Conservation (phyloP, 2,888 invertebrate genomes). For the Cyaniris semiargus region DNA sequence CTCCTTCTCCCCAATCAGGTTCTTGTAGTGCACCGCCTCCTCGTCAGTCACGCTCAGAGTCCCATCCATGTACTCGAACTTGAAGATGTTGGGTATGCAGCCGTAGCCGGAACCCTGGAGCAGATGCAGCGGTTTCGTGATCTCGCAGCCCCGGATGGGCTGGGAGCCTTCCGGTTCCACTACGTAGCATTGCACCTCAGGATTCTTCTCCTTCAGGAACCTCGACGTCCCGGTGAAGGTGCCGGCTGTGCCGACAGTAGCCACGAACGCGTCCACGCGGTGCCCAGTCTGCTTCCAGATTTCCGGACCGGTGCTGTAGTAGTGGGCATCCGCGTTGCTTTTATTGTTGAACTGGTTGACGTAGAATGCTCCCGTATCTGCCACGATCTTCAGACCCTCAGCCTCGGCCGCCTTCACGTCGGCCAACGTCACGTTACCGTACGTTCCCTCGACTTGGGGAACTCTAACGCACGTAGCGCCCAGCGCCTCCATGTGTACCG, state of each 20-base stretch:
- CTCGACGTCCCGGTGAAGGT: slow-evolving; percentile 66
- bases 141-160: slow-evolving; percentile 63
- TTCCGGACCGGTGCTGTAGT: slow-evolving; percentile 69
- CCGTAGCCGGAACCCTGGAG: slow-evolving; percentile 74
- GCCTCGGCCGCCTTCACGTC: slow-evolving; percentile 67
- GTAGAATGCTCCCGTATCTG: slow-evolving; percentile 62
- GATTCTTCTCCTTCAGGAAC: slow-evolving; percentile 67
- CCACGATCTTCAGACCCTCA: slow-evolving; percentile 56
- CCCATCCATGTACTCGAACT: slow-evolving; percentile 65
- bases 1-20: slow-evolving; percentile 65
- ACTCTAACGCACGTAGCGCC: slow-evolving; percentile 68
- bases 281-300: slow-evolving; percentile 73
- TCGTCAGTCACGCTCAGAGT: slow-evolving; percentile 67
- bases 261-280: slow-evolving; percentile 66
- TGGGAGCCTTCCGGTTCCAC: slow-evolving; percentile 70
- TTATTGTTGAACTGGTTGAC: slow-evolving; percentile 69
- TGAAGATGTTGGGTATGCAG: slow-evolving; percentile 64
- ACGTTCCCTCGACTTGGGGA: slow-evolving; percentile 71
- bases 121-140: slow-evolving; percentile 69
- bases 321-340: slow-evolving; percentile 62
- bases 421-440: slow-evolving; percentile 67
- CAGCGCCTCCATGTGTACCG: slow-evolving; percentile 73
- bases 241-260: slow-evolving; percentile 69
- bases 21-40: slow-evolving; percentile 61
- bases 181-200: slow-evolving; percentile 59